Percentiles rank a stretch among this genome's conserved stretches.
Conservation (phyloP, 2,113 vertebrate genomes). For the Jacana jacana region DNA sequence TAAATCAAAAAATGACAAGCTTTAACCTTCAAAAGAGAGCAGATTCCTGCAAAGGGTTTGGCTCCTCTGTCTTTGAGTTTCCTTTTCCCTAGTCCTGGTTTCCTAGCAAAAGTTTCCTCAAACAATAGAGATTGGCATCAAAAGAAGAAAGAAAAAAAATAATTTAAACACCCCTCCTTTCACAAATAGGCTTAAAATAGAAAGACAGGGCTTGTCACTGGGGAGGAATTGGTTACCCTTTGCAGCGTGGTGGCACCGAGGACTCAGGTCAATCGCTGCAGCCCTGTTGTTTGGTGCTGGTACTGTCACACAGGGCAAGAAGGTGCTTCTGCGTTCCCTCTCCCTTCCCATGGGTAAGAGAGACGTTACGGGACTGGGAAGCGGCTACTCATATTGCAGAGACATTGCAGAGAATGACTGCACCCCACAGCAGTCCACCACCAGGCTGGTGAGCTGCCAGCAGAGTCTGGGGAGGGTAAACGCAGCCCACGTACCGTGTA, state of each 20-base stretch:
- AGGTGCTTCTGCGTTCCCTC: background rate
- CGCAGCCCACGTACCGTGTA: background rate
- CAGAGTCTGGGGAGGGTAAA: background rate
- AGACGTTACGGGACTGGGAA: background rate
- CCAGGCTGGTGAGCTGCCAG: background rate
- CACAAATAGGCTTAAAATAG: background rate
- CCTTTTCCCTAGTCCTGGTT: conserved; percentile 37
- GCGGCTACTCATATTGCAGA: background rate
- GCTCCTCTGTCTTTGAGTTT: conserved; percentile 47
- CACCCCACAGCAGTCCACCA: background rate
- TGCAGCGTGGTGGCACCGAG: background rate
- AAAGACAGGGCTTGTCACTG: background rate
- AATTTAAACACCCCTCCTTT: background rate
- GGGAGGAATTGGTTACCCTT: background rate
- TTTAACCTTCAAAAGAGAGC: conserved; percentile 53
- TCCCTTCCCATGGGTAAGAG: background rate
- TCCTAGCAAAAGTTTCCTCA: conserved; percentile 36
- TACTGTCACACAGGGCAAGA: background rate
- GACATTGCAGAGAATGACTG: background rate
- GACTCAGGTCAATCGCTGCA: fast-evolving
- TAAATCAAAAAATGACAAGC: conserved; percentile 57
- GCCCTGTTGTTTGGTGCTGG: background rate
- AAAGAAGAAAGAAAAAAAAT: background rate
- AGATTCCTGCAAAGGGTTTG: conserved; percentile 61
- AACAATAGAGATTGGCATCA: conserved; percentile 50